Base-by-base conservation (phyloP, 2,797 vertebrate genomes). In the Cynodonichthys magdalenae region DNA sequence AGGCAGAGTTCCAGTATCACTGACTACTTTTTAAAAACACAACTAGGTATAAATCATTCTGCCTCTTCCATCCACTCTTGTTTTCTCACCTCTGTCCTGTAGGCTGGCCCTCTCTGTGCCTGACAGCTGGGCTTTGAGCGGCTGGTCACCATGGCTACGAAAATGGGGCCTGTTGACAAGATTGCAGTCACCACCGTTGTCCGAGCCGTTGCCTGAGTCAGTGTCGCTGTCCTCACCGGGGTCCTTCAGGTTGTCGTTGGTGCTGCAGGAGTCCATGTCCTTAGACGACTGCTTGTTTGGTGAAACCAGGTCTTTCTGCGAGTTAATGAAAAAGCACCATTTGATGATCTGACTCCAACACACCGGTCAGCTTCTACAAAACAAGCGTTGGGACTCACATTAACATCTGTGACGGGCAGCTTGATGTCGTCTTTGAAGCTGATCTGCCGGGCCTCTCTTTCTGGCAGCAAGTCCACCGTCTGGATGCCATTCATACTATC, bases 401-500 rank as follows among this genome's bases (percentile, higher is more conserved):
- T 74, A 60, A 77, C 85, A 69, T 81, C 75, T 61, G 82, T 17
- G 63, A 76, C 60, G 14, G 79, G 75, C 71, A 79, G 76, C 75
- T 72, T 82, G 69, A 76, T 70, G 65, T 78, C 77, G 58, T 77
- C 78, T 65, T 77, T 77, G 60, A 78, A 74, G 71, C 72, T 48
- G 20, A 54, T 77, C 75, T 81, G 79, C 74, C 57, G 77, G 81
- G 73, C 72, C 55, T 83, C 77, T 59, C 71, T 81, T 77, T 75
- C 83, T 82, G 87, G 56, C 77, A 71, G 77, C 77, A 74, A 39
- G 59, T 85, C 73, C 41, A 3, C 67, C 49, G 75, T 77, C 83
- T 90, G 89, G 79, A 88, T 83, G 72, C 48, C 79, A 60, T 81
- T 87, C 78, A 82, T 78, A 74, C 63, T 67, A 71, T 82, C 81